Evolutionary conservation across 2,797 vertebrate species (phyloP).

Genomic region (Phataginus tetradactyla): DNA sequence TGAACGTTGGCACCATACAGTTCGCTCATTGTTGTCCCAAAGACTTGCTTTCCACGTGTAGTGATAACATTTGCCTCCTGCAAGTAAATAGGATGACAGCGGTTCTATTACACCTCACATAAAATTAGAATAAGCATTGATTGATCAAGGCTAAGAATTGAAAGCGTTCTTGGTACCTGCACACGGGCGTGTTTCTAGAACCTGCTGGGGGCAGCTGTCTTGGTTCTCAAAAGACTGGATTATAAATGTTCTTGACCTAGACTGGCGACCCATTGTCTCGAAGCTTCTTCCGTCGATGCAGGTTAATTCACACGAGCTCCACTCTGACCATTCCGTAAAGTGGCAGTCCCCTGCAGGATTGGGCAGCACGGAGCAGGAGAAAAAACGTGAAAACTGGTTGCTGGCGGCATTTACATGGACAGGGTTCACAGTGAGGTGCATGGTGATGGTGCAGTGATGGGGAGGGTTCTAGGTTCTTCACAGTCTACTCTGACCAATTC

Average conservation of each 20-base stretch:
- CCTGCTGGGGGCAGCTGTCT: slow-evolving; percentile 93
- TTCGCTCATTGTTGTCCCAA: slow-evolving; percentile 94
- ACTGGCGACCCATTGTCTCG: slow-evolving; percentile 91
- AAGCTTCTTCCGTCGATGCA: slow-evolving; percentile 97
- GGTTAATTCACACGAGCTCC: slow-evolving; percentile 96
- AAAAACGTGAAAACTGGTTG: neutral
- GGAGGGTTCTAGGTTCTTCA: neutral
- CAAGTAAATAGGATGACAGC: slow-evolving; percentile 64
- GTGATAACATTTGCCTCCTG: slow-evolving; percentile 96
- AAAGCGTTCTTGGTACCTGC: slow-evolving; percentile 88
- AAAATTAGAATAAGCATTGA: neutral
- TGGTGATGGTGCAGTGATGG: neutral
- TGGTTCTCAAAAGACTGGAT: slow-evolving; percentile 92
- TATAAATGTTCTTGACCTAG: slow-evolving; percentile 94
- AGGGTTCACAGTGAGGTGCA: neutral
- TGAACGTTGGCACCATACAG: slow-evolving; percentile 98
- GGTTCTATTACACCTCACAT: slow-evolving; percentile 37
- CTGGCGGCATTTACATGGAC: neutral
- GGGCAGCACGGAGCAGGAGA: neutral
- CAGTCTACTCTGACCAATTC: neutral
- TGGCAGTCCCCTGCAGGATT: slow-evolving; percentile 93
- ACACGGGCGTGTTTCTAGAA: slow-evolving; percentile 93
- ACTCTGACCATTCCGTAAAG: slow-evolving; percentile 95
- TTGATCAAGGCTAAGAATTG: neutral
- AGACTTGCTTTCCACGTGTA: slow-evolving; percentile 94